phyloP scores from a whole-genome alignment of 2,797 vertebrate genomes.

The Ciconia nigra region DNA sequence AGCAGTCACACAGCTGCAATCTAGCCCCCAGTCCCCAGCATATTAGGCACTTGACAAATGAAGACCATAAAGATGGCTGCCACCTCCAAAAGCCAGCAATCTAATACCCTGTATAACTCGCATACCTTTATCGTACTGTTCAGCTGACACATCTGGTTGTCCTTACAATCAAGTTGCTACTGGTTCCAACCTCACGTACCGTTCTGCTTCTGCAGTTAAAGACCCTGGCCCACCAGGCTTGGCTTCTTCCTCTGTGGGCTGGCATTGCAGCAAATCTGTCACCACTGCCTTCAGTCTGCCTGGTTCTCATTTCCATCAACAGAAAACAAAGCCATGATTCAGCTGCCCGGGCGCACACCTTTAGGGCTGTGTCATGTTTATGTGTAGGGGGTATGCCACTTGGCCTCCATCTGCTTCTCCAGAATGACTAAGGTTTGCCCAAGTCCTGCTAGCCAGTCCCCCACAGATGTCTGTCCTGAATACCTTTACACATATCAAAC shows the following conservation, averaged over 20 bases:
- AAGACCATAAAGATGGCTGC: neutral
- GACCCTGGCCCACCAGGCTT: neutral
- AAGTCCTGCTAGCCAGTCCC: neutral
- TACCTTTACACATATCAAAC: neutral
- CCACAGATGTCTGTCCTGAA: neutral
- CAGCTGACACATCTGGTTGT: neutral
- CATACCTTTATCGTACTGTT: neutral
- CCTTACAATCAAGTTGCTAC: neutral
- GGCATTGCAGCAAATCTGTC: neutral
- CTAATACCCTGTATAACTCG: accelerated
- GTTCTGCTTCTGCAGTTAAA: neutral
- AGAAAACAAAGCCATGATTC: neutral
- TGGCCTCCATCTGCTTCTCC: neutral
- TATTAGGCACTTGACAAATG: neutral
- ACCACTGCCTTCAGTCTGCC: neutral
- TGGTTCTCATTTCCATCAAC: accelerated
- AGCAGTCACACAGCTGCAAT: neutral
- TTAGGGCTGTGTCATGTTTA: neutral
- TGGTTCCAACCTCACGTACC: neutral
- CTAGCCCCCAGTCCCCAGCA: neutral
- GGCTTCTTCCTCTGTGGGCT: neutral
- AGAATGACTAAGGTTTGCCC: neutral
- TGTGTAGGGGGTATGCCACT: neutral
- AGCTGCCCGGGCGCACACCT: neutral
- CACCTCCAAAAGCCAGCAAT: neutral